A percentile compares a stretch with the other conserved stretches of the same genome.
phyloP scores from a whole-genome alignment of 2,113 vertebrate species.

The Zosterops japonicus region DNA sequence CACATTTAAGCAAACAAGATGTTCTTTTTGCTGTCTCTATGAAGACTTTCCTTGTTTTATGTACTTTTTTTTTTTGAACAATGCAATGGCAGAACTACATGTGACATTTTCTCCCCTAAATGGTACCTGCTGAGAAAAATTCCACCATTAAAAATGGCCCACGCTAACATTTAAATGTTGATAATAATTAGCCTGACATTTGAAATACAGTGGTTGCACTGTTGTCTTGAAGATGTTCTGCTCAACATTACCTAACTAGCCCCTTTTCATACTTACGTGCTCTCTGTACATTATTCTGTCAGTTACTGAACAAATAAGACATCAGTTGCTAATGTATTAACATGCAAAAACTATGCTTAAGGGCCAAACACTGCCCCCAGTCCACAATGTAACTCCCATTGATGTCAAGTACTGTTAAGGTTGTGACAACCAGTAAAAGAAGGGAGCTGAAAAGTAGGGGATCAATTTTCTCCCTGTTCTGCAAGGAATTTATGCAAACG shows the following conservation, averaged over 20 bases:
- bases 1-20: constrained; percentile 68
- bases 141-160: constrained; percentile 77
- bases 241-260: constrained; percentile 84
- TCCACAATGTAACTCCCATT: constrained; percentile 66
- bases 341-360: constrained; percentile 70
- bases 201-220: constrained; percentile 80
- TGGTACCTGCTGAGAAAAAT: constrained; percentile 79
- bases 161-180: constrained; percentile 81
- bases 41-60: constrained; percentile 47
- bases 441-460: constrained; percentile 48
- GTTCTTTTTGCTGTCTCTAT: constrained; percentile 58
- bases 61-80: constrained; percentile 20
- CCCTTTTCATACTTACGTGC: constrained; percentile 79
- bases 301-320: constrained; percentile 80
- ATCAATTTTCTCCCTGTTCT: constrained; percentile 57
- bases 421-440: constrained; percentile 62
- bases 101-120: constrained; percentile 73
- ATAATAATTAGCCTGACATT: constrained; percentile 93
- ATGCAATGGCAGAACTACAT: constrained; percentile 72
- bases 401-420: constrained; percentile 69
- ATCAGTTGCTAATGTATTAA: constrained; percentile 80
- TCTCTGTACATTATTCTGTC: constrained; percentile 84
- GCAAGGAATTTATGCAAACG: constrained; percentile 48
- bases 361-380: constrained; percentile 68
- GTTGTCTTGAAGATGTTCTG: constrained; percentile 87